These are phyloP conservation scores for Zeus faber DNA, from an alignment of 2,113 vertebrate genomes.

Conservation along the genomic window DNA sequence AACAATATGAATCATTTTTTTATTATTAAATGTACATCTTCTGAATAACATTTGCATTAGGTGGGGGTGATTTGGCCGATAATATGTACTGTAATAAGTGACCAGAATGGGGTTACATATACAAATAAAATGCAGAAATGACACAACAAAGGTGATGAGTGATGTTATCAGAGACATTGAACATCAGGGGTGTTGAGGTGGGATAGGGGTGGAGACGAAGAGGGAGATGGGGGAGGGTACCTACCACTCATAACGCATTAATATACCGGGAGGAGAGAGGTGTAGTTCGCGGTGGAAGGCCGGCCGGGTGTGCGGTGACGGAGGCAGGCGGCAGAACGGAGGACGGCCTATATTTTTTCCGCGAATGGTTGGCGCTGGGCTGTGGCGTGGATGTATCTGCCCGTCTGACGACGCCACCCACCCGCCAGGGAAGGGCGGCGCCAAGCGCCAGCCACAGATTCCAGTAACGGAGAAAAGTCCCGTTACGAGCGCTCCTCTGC, in stretches of 20 bases:
- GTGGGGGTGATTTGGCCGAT: no score
- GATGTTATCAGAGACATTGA: no score
- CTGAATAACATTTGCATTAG: no score
- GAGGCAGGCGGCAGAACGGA: constrained; percentile 80
- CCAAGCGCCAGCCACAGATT: constrained; percentile 69
- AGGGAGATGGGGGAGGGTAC: constrained; percentile 88
- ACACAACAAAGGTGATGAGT: constrained; percentile 66
- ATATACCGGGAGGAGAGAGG: constrained; percentile 85
- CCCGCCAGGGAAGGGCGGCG: constrained; percentile 82
- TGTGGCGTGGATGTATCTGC: constrained; percentile 92
- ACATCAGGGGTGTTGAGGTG: constrained; percentile 36
- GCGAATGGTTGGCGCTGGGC: constrained; percentile 87
- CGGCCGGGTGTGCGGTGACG: constrained; percentile 79
- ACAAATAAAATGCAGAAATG: constrained; percentile 60
- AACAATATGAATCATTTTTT: no score
- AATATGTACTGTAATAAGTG: constrained; percentile 1
- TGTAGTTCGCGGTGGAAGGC: constrained; percentile 88
- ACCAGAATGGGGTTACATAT: background rate
- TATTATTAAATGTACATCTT: no score
- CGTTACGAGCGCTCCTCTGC: constrained; percentile 37
- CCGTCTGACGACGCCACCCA: constrained; percentile 86
- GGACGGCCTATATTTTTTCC: constrained; percentile 92
- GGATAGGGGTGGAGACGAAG: constrained; percentile 79
- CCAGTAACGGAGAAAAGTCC: constrained; percentile 50
- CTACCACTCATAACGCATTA: constrained; percentile 99